Evolutionary conservation across 2,113 vertebrate species (phyloP), one percentile per base, ranked within the genome.

Genomic region (Pampusana beccarii): DNA sequence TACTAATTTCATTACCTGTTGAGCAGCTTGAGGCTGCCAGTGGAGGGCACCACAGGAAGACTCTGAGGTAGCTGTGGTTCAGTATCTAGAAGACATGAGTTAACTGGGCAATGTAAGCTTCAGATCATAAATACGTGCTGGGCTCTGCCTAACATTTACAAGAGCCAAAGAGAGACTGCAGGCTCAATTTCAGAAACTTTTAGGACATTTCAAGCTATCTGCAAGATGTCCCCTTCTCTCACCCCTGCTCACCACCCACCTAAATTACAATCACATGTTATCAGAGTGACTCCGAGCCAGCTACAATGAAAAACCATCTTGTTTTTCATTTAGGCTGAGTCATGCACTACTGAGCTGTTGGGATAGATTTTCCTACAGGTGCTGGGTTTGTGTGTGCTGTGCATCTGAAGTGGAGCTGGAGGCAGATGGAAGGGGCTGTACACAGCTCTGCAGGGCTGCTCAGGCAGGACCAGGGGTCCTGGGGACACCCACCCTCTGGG

Each of bases 221-320:
- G 40, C 84, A 90, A 93, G 74, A 94, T 85, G 93, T 90, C 66
- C 66, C 50, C 16, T 91, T 90, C 74, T 50, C 54, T 71, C 33
- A 33, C 11, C n/a, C 4, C 23, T 2, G 26, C 73, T 84, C 70
- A 61, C 33, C 86, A 79, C 89, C 86, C 89, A 92, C 77, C 65
- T 86, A 89, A 93, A 96, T 96, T 92, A 53, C 86, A 75, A 89
- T 87, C 92, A 75, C 46, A 86, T 91, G 86, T 57, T 87, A 95
- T 91, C 83, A 67, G 69, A 91, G 51, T 67, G 65, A 91, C 75
- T 94, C 56, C 0, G 3, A 58, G 70, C n/a, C 1, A 2, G 62
- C 66, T 85, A 54, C 0, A 1, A 44, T 0, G 12, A 72, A 92
- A 92, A 89, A 28, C 0, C 24, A 54, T 94, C 54, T 61, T 75